phyloP scores from a whole-genome alignment of 2,797 vertebrate species.

The Sciaenops ocellatus region DNA sequence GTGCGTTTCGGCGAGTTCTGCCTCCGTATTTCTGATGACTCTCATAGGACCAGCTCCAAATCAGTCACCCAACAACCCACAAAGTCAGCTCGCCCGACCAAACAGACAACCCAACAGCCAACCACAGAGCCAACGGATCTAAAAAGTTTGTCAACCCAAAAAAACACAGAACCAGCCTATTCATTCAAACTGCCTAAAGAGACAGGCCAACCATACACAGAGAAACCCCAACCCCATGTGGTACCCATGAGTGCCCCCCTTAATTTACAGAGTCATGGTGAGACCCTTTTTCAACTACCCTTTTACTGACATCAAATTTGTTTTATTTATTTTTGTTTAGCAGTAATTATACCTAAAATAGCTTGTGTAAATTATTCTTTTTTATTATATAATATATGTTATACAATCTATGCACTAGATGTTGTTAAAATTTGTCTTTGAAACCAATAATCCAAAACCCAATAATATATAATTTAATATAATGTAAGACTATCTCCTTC shows the following conservation, averaged over 20 bases:
- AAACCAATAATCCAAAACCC: too few species aligned
- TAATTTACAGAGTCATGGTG: too few species aligned
- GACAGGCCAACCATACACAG: background rate
- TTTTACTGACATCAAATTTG: too few species aligned
- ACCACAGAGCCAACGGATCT: background rate
- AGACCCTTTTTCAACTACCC: too few species aligned
- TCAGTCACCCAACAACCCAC: background rate
- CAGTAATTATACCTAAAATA: too few species aligned
- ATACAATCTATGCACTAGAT: too few species aligned
- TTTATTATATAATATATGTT: too few species aligned
- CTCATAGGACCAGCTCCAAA: background rate
- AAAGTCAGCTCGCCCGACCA: background rate
- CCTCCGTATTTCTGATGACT: background rate
- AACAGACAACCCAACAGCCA: background rate
- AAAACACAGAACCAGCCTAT: background rate
- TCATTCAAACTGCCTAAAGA: background rate
- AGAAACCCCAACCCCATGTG: too few species aligned
- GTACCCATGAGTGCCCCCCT: background rate
- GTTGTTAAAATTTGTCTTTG: too few species aligned
- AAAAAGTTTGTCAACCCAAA: accelerated
- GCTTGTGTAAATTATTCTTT: too few species aligned
- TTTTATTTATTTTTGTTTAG: too few species aligned
- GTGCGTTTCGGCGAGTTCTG: background rate
- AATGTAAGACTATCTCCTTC: background rate
- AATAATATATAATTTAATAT: too few species aligned